phyloP scores from a whole-genome alignment of 2,888 invertebrate species.

The Matsumyia berberina region DNA sequence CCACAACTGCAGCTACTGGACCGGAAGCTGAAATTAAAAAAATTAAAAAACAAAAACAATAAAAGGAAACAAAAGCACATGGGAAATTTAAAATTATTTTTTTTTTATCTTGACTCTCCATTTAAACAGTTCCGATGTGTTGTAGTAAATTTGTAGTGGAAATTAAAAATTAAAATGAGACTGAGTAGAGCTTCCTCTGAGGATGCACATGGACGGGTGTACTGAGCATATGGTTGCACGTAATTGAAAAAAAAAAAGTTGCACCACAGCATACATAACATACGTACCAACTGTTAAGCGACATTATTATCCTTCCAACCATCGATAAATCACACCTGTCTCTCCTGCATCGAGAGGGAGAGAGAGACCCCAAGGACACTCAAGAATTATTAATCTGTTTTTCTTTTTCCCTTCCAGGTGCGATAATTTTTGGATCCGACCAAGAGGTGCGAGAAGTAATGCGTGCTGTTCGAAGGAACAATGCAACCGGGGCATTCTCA shows the following conservation, averaged over 20 bases:
- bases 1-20: no score
- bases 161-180: conserved; percentile 1
- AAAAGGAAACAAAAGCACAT: no score
- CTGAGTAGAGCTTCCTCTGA: no score
- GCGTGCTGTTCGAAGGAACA: conserved; percentile 94
- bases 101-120: no score
- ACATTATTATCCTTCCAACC: background rate
- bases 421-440: conserved; percentile 97
- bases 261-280: background rate
- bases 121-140: background rate
- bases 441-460: conserved; percentile 98
- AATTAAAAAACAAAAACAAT: no score
- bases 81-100: no score
- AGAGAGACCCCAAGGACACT: background rate
- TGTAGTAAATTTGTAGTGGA: background rate
- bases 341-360: background rate
- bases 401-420: conserved; percentile 87
- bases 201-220: no score
- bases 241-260: conserved; percentile 6
- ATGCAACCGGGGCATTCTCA: conserved; percentile 95
- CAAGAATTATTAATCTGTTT: background rate
- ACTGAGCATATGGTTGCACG: no score
- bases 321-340: conserved; percentile 16
- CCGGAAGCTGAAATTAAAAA: no score
- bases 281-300: background rate